Evolutionary conservation across 2,888 invertebrate genomes (phyloP).

Genomic region (Agrochola lychnidis): DNA sequence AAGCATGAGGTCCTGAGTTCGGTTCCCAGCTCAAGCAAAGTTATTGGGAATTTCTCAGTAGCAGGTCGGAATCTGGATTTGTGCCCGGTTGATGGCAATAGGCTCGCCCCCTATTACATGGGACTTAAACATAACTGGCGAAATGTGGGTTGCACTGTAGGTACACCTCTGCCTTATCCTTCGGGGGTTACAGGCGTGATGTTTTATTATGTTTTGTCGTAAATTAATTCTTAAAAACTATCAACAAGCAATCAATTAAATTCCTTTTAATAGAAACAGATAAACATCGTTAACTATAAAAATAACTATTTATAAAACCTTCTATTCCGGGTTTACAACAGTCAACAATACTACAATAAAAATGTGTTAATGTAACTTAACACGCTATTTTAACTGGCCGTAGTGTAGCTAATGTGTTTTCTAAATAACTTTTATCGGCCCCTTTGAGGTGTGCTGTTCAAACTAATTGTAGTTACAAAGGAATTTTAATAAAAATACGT

Average conservation of each 20-base stretch:
- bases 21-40: neutral
- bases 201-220: neutral
- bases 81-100: neutral
- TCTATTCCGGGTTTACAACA: conserved; percentile 13
- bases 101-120: neutral
- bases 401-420: conserved; percentile 41
- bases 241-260: conserved; percentile 3
- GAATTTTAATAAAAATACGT: conserved; percentile 13
- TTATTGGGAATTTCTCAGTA: neutral
- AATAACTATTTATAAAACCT: conserved; percentile 18
- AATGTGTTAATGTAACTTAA: conserved; percentile 59
- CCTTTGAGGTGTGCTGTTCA: conserved; percentile 28
- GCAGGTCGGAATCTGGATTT: neutral
- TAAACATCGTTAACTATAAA: conserved; percentile 21
- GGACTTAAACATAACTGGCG: neutral
- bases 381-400: conserved; percentile 54
- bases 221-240: neutral
- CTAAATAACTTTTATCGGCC: conserved; percentile 51
- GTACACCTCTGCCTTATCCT: neutral
- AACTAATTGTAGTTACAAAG: conserved; percentile 32
- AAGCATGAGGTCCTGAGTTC: neutral
- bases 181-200: neutral
- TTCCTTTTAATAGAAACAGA: neutral
- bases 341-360: conserved; percentile 41
- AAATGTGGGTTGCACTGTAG: neutral